phyloP scores from a whole-genome alignment of 2,113 vertebrate genomes.

The Daphoenositta chrysoptera region DNA sequence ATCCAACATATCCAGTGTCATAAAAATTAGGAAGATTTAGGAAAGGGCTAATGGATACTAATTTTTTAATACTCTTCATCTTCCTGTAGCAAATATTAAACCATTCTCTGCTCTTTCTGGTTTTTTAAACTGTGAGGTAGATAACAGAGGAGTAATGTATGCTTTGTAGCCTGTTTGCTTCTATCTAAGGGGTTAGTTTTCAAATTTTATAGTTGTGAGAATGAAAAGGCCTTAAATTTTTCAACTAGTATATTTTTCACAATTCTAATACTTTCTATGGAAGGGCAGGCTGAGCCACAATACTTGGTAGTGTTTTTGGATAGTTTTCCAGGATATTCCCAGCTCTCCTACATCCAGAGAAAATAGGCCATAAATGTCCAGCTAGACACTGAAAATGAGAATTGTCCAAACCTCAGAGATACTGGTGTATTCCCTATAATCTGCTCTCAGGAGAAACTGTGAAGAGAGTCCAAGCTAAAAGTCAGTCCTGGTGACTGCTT shows the following conservation, averaged over 20 bases:
- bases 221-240: conserved; percentile 39
- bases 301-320: not conserved
- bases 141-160: not conserved
- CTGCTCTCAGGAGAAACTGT: not conserved
- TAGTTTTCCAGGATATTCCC: not conserved
- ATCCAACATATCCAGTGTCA: not conserved
- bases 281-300: not conserved
- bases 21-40: not conserved
- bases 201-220: conserved; percentile 1
- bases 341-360: not conserved
- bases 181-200: not conserved
- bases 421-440: not conserved
- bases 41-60: conserved; percentile 38
- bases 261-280: not conserved
- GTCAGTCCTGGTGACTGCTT: not conserved
- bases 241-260: not conserved
- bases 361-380: not conserved
- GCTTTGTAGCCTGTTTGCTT: conserved; percentile 3
- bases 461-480: not conserved
- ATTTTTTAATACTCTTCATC: not conserved
- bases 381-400: not conserved
- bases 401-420: not conserved
- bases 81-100: not conserved
- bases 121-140: not conserved
- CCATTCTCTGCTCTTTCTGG: not conserved